Base-by-base conservation (phyloP, 2,797 vertebrate genomes). In the Aselliscus stoliczkanus region DNA sequence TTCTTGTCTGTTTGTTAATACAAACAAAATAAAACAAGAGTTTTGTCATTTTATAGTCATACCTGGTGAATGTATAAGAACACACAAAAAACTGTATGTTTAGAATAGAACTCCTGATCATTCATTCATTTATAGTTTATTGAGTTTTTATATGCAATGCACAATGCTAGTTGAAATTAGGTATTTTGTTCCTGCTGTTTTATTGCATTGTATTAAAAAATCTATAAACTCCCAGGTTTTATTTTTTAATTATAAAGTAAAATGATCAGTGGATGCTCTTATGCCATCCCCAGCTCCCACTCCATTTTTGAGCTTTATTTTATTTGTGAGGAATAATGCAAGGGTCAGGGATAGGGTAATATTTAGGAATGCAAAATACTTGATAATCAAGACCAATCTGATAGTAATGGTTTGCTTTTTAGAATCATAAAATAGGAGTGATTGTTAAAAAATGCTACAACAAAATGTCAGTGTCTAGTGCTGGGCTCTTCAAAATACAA, bases 161-260 rank as follows among this genome's bases (percentile, higher is more conserved):
- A 47, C 7, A 31, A 9, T 73, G 34, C 34, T 50, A 1, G 14
- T 58, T 87, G 70, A 93, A 87, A 91, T 39, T 14, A 21, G 29
- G 37, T 93, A 5, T 80, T 92, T 89, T 90, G 60, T 86, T 64
- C 56, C 60, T 39, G 70, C n/a, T 92, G 31, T 89, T 92, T 90
- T 81, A n/a, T 84, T 80, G 23, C 21, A 58, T 9, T 37, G 42
- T 87, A 52, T 67, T 34, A 42, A 52, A 91, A 76, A 65, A 10
- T n/a, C n/a, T 70, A 64, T 69, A 77, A 62, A 56, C 15, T 31
- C 4, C 50, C 31, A 70, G 50, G 14, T 94, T 90, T 97, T 80
- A 29, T 83, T 96, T 88, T 75, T 64, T 44, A 37, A 72, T 86
- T 92, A 91, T 1, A 52, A 86, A 94, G 69, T 90, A 85, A 88